Evolutionary conservation across 2,113 vertebrate species (phyloP).

Genomic region (Vicugna pacos): DNA sequence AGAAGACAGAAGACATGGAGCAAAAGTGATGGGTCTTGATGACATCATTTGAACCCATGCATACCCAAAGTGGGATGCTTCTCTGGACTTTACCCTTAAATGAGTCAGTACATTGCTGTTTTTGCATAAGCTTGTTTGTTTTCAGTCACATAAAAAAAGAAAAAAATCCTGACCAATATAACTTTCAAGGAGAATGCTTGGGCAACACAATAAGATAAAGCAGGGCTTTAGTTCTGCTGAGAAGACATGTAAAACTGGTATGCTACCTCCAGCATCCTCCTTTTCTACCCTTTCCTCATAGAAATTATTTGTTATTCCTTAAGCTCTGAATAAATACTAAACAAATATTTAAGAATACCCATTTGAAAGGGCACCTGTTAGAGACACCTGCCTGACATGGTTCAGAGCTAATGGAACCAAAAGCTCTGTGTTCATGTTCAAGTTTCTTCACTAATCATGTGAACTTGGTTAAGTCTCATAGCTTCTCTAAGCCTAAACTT

Average conservation of each 20-base stretch:
- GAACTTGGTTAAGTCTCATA: background rate
- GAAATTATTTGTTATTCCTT: background rate
- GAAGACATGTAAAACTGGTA: background rate
- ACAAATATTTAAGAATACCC: background rate
- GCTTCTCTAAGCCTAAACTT: background rate
- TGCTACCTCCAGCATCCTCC: background rate
- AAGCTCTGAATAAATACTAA: background rate
- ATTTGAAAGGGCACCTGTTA: background rate
- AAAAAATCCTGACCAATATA: background rate
- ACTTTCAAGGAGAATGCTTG: background rate
- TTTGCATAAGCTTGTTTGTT: constrained; percentile 29
- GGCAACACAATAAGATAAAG: background rate
- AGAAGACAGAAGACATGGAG: background rate
- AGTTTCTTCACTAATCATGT: background rate
- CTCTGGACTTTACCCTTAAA: background rate
- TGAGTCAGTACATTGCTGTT: background rate
- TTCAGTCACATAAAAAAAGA: background rate
- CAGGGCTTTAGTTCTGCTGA: background rate
- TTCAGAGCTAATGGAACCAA: background rate
- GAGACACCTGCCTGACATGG: background rate
- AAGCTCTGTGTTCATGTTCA: background rate
- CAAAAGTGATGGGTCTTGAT: background rate
- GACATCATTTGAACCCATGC: background rate
- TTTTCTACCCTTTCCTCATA: background rate
- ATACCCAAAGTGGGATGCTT: background rate